Evolutionary conservation across 2,888 invertebrate species (phyloP), one percentile per base, ranked within the genome.

Genomic region (Trachelus iudaicus): DNA sequence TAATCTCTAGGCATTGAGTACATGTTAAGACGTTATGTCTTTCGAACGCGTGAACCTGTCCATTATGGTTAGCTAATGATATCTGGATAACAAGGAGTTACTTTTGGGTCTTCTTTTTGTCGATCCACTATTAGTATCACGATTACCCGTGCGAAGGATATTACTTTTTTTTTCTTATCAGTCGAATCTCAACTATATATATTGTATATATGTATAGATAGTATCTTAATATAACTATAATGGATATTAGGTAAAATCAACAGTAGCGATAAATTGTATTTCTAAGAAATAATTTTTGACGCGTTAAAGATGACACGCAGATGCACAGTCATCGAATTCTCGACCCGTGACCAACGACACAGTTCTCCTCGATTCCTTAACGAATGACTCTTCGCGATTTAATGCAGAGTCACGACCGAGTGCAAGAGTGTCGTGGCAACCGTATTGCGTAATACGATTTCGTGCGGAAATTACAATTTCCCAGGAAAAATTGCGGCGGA

Each of bases 1-100:
- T 86, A 87, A 89, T 89, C 85, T 85, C 79, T 82, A 83, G 83
- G 87, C 86, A 83, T 85, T 86, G 86, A 84, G 84, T 81, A 78
- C 73, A 80, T 77, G 82, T 84, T 85, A 84, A 82, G 78, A 75
- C 77, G 73, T 73, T 37, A 34, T 69, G 34, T 73, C 34, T 74
- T 82, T 71, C 71, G 12, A 71, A 71, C 34, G 34, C 31, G 71
- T 71, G 31, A 34, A 12, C 33, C 71, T 71, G 23, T 13, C 23
- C 31, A 15, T 31, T 71, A 71, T 33, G 23, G 31, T 71, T 71
- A 71, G 34, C 71, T 71, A 71, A 71, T 31, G 34, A 30, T 34
- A 23, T 15, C 33, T 34, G 71, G 31, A 30, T 34, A 34, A 33
- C 2, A 23, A 11, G 9, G 33, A 23, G 1, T 31, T 34, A 33